Evolutionary conservation across 2,113 vertebrate genomes (phyloP).

Genomic region (Sylvietta virens): DNA sequence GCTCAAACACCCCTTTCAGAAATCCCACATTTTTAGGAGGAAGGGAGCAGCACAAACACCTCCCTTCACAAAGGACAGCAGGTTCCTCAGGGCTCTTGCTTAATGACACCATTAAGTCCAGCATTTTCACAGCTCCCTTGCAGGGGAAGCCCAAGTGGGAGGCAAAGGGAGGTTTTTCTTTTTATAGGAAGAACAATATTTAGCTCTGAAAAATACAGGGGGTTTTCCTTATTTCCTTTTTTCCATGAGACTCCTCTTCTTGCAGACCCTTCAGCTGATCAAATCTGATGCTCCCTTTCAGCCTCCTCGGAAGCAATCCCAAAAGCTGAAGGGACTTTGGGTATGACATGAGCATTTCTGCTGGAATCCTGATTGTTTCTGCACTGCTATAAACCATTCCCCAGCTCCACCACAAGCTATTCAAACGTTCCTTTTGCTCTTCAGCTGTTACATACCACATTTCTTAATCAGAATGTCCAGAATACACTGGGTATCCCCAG

Average conservation of each 20-base stretch:
- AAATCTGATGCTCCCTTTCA: neutral
- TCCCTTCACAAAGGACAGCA: neutral
- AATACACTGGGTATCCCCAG: neutral
- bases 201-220: neutral
- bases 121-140: neutral
- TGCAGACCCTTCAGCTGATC: neutral
- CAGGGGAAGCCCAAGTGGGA: neutral
- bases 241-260: neutral
- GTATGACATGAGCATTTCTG: neutral
- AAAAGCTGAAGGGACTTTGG: neutral
- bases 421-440: neutral
- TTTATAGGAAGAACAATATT: neutral
- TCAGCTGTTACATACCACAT: neutral
- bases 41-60: neutral
- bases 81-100: neutral
- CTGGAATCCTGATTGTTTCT: neutral
- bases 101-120: neutral
- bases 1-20: neutral
- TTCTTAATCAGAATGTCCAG: neutral
- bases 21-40: neutral
- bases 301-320: neutral
- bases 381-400: neutral
- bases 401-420: neutral
- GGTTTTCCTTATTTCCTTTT: neutral
- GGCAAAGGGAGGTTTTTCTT: neutral